Conservation (phyloP, 2,797 vertebrate species). For the Rhinichthys osculus region DNA sequence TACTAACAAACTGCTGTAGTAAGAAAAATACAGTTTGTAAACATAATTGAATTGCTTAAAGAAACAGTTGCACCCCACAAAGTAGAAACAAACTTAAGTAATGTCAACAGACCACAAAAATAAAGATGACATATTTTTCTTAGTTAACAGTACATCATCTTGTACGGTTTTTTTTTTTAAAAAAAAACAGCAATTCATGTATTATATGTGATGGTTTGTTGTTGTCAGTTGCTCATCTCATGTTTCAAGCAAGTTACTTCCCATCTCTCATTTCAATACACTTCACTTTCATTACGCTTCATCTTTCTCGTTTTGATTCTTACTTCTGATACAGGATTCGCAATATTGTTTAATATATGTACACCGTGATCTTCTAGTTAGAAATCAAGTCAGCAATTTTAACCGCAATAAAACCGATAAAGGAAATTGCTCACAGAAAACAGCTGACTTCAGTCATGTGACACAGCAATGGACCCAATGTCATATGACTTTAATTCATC, state of each 20-base stretch:
- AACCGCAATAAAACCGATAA: neutral
- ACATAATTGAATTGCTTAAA: neutral
- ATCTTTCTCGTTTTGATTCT: neutral
- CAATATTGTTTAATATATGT: neutral
- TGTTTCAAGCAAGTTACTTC: conserved; percentile 24
- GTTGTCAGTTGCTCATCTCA: neutral
- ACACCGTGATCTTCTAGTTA: neutral
- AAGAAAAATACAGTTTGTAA: too few species aligned
- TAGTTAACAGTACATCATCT: neutral
- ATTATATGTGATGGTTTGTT: neutral
- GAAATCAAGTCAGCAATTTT: neutral
- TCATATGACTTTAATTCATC: conserved; percentile 56
- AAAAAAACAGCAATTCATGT: too few species aligned
- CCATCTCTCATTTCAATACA: neutral
- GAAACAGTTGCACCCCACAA: neutral
- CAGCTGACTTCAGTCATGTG: conserved; percentile 59
- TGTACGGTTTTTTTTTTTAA: too few species aligned
- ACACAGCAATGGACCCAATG: neutral
- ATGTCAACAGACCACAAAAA: neutral
- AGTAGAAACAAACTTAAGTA: neutral
- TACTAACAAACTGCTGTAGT: too few species aligned
- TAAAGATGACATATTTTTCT: neutral
- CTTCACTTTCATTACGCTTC: neutral
- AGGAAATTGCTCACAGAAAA: neutral
- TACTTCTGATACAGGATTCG: neutral